Base-by-base conservation (phyloP, 2,888 invertebrate genomes). In the Cremastinae sp. region DNA sequence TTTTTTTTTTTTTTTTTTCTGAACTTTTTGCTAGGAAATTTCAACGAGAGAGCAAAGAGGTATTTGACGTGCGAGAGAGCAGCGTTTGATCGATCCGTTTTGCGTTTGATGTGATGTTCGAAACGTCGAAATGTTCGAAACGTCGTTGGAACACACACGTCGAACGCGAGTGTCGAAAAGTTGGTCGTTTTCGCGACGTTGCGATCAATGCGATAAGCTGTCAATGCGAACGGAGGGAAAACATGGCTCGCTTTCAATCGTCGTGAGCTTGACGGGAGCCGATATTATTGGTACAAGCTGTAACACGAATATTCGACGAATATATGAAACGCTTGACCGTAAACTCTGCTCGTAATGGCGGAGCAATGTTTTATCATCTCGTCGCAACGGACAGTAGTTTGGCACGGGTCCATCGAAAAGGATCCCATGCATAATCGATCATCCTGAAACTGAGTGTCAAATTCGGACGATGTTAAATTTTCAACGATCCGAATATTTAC, bases 351-450 rank as follows among this genome's bases (percentile, higher is more conserved):
- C 51, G 36, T 78, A 75, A 79, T 74, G 38, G 64, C 51, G 58
- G n/a, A 47, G 49, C 69, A 45, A 53, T 58, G 38, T 28, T 28
- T 28, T 28, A 28, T 28, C 49, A 28, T 36, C n/a, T n/a, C n/a
- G 22, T 18, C 28, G 47, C 56, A 36, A 20, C 49, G 47, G n/a
- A 56, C 47, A 77, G 61, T 58, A 78, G 78, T 75, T 75, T 76
- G 64, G 72, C 69, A 45, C 47, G 38, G 38, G 61, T 74, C 65
- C 69, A 78, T 61, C 66, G 12, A 62, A 61, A 28, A 70, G 75
- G 69, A 65, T 69, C 62, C 45, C 41, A 71, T 72, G 74, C 54
- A 80, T 76, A 76, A 80, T 79, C 74, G 74, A 79, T 79, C 64
- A 49, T 10, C 5, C 10, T 34, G 2, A 64, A 69, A 56, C 38